Percentiles rank a stretch among this genome's conserved stretches.
These are phyloP conservation scores for Sinodicranocentrus sp. DNA, from an alignment of 2,888 invertebrate species.

Conservation along the genomic window DNA sequence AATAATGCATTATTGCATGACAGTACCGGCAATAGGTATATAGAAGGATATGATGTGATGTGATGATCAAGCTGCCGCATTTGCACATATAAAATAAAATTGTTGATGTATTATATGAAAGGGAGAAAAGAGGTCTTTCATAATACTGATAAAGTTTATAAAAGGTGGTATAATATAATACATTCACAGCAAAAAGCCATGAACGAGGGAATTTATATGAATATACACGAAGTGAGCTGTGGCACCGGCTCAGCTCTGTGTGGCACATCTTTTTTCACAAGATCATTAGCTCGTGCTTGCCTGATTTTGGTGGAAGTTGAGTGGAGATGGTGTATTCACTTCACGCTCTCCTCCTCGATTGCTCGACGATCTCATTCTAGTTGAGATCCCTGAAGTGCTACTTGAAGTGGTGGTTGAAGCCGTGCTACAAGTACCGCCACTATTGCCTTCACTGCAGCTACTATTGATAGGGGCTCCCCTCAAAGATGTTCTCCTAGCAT, in stretches of 20 bases:
- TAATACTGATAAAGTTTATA: conserved; percentile 35
- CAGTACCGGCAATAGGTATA: background rate
- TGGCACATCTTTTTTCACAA: conserved; percentile 40
- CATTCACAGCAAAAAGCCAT: background rate
- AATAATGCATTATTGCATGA: conserved; percentile 52
- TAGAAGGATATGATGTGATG: background rate
- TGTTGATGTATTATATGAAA: background rate
- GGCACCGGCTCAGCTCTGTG: background rate
- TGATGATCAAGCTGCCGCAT: conserved; percentile 40
- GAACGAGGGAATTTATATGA: background rate
- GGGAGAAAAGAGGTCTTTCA: conserved; percentile 13
- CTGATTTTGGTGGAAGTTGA: conserved; percentile 69
- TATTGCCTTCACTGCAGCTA: conserved; percentile 62
- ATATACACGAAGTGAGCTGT: conserved; percentile 3
- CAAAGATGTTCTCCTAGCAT: conserved; percentile 47
- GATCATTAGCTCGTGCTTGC: conserved; percentile 71
- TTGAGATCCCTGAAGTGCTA: conserved; percentile 52
- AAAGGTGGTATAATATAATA: background rate
- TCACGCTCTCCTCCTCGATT: conserved; percentile 70
- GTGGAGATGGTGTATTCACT: conserved; percentile 74
- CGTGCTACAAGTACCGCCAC: conserved; percentile 78
- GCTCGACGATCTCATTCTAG: conserved; percentile 60
- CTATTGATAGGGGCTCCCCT: conserved; percentile 32
- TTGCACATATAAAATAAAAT: conserved; percentile 20
- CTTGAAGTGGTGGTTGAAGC: conserved; percentile 20